These are phyloP conservation scores for Psettodes erumei DNA, from an alignment of 2,113 vertebrate genomes.

Conservation along the genomic window DNA sequence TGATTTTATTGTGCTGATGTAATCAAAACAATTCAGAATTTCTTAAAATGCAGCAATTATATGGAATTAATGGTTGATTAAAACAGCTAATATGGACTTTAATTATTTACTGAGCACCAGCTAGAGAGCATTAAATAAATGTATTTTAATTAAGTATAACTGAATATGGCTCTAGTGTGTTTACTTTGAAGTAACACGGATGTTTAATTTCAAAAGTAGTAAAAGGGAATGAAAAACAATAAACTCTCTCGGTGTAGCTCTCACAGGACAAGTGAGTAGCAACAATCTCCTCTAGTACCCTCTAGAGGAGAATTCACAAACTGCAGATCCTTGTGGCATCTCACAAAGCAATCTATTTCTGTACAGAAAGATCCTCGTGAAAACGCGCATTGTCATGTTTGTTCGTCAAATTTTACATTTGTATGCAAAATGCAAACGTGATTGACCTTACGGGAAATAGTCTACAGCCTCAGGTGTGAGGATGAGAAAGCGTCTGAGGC, in stretches of 20 bases:
- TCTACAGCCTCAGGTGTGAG: slow-evolving; percentile 91
- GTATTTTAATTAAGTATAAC: slow-evolving; percentile 53
- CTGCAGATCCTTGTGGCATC: slow-evolving; percentile 42
- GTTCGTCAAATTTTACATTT: neutral
- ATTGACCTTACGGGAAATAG: slow-evolving; percentile 86
- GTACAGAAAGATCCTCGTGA: neutral
- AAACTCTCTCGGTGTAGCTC: slow-evolving; percentile 2
- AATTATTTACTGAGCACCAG: slow-evolving; percentile 81
- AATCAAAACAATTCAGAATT: slow-evolving; percentile 33
- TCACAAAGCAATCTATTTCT: neutral
- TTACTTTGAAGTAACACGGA: slow-evolving; percentile 48
- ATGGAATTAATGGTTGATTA: slow-evolving; percentile 41
- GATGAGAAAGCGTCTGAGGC: slow-evolving; percentile 88
- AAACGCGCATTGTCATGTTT: neutral
- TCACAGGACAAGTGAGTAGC: slow-evolving; percentile 9
- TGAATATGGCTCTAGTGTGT: slow-evolving; percentile 41
- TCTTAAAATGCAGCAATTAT: slow-evolving; percentile 33
- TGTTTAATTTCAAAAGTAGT: slow-evolving; percentile 48
- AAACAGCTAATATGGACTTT: slow-evolving; percentile 77
- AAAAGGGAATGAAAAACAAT: slow-evolving; percentile 43
- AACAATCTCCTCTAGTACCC: slow-evolving; percentile 69
- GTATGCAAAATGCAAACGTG: slow-evolving; percentile 21
- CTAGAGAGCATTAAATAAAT: slow-evolving; percentile 34
- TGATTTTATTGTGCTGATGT: slow-evolving; percentile 31
- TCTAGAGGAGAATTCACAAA: slow-evolving; percentile 69